Evolutionary conservation across 2,888 invertebrate genomes (phyloP), one percentile per base, ranked within the genome.

Genomic region (Steinernema carpocapsae): DNA sequence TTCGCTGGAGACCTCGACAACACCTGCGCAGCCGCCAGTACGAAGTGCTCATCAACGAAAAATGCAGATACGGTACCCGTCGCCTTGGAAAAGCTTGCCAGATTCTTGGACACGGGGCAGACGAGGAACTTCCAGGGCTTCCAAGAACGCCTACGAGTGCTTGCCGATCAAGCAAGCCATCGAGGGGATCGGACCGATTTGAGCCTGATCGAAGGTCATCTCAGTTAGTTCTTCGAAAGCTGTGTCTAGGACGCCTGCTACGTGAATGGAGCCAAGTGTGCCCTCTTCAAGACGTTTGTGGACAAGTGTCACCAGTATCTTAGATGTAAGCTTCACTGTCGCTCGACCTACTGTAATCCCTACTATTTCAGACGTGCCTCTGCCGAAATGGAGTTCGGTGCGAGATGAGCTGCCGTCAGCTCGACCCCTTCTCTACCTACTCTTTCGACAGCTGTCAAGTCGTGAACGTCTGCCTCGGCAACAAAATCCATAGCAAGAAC

Each of bases 141-240:
- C 56, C 2, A 45, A 17, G 26, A 72, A 72, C n/a, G 29, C 43
- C 12, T 26, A 24, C 6, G 19, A 32, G 17, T 80, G 81, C 48
- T 70, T 75, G 22, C 78, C 80, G 42, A 81, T 81, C 64, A 70
- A 75, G 46, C 77, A 77, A 72, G 80, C 81, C 4, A 75, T 77
- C 19, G 48, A 51, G 0, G 79, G 56, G 2, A 12, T 56, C 26
- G 56, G 56, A 22, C 56, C 56, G 19, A 19, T 56, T 24, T 6
- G 19, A 3, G 56, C 56, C 6, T 56, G 56, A 24, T 6, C 6
- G 26, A 56, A 56, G 56, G 56, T 24, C 12, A 56, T n/a, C n/a
- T 56, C 56, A 56, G 56, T 19, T 2, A 56, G 56, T 22, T 56
- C 14, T 56, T 19, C 26, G 56, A 56, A 22, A 56, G 56, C 56